Percentiles rank a stretch among this genome's conserved stretches.
Evolutionary conservation across 2,888 invertebrate species (phyloP).

Genomic region (Hirtodrosophila confusa): DNA sequence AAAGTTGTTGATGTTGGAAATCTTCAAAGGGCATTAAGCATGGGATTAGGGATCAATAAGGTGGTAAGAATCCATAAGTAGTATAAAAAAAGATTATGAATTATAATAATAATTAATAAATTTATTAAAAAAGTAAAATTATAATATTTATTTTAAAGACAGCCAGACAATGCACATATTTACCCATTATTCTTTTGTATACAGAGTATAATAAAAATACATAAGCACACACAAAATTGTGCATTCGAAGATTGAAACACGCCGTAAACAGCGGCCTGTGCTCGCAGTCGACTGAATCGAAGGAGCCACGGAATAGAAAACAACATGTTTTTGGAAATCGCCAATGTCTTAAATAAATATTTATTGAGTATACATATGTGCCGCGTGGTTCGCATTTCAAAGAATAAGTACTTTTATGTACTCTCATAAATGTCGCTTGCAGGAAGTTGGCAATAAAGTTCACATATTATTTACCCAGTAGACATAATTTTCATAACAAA

Average conservation of each 20-base stretch:
- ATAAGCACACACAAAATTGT: constrained; percentile 6
- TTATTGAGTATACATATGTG: constrained; percentile 22
- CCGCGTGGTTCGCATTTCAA: constrained; percentile 10
- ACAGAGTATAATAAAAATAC: neutral
- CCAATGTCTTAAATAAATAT: constrained; percentile 33
- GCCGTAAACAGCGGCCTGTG: constrained; percentile 29
- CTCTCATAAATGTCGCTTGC: constrained; percentile 7
- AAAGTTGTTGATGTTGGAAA: too few species aligned
- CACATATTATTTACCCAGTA: neutral
- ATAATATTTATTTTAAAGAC: too few species aligned
- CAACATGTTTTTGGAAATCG: constrained; percentile 16
- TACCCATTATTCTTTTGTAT: neutral
- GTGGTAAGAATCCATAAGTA: too few species aligned
- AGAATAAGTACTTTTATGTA: neutral
- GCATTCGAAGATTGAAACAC: constrained; percentile 18
- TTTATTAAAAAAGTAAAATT: too few species aligned
- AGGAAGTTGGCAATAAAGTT: constrained; percentile 11
- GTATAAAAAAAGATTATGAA: too few species aligned
- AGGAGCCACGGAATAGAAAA: constrained; percentile 8
- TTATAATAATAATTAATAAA: too few species aligned
- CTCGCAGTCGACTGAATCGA: constrained; percentile 10
- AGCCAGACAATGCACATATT: too few species aligned
- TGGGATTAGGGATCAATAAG: too few species aligned
- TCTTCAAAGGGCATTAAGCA: too few species aligned
- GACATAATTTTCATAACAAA: too few species aligned